phyloP scores from a whole-genome alignment of 2,888 invertebrate species.

The Drosophila prolongata region DNA sequence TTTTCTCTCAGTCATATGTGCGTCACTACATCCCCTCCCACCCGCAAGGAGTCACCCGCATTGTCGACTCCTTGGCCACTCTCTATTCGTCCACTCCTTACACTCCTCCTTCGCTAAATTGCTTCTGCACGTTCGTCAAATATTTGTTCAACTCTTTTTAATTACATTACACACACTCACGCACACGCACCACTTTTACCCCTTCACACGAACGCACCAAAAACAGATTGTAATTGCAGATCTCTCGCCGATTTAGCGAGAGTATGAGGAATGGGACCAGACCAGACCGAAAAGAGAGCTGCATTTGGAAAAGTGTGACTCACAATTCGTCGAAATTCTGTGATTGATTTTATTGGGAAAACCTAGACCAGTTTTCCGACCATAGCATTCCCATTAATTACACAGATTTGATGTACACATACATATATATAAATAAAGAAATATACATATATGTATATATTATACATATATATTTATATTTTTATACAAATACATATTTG shows the following conservation, averaged over 20 bases:
- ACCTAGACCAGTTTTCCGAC: constrained; percentile 21
- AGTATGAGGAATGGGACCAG: neutral
- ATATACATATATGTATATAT: neutral
- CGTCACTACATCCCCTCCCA: constrained; percentile 51
- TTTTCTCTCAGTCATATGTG: constrained; percentile 48
- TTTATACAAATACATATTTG: neutral
- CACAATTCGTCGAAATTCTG: constrained; percentile 39
- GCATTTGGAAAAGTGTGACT: constrained; percentile 32
- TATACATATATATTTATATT: neutral
- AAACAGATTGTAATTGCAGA: constrained; percentile 38
- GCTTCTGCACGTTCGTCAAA: constrained; percentile 77
- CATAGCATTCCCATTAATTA: constrained; percentile 14
- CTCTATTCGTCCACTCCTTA: constrained; percentile 12
- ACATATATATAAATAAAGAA: neutral
- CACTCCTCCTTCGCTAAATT: constrained; percentile 48
- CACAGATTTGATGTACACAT: neutral
- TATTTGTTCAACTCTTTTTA: constrained; percentile 78
- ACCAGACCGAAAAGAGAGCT: constrained; percentile 3
- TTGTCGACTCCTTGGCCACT: constrained; percentile 12
- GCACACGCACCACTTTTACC: constrained; percentile 39
- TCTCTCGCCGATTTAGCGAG: constrained; percentile 19
- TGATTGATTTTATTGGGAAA: constrained; percentile 45
- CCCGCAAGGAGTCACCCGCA: constrained; percentile 19
- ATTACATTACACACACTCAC: constrained; percentile 59
- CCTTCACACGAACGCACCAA: constrained; percentile 48